Base-by-base conservation (phyloP, 2,113 vertebrate species). In the Ploceus nigricollis region DNA sequence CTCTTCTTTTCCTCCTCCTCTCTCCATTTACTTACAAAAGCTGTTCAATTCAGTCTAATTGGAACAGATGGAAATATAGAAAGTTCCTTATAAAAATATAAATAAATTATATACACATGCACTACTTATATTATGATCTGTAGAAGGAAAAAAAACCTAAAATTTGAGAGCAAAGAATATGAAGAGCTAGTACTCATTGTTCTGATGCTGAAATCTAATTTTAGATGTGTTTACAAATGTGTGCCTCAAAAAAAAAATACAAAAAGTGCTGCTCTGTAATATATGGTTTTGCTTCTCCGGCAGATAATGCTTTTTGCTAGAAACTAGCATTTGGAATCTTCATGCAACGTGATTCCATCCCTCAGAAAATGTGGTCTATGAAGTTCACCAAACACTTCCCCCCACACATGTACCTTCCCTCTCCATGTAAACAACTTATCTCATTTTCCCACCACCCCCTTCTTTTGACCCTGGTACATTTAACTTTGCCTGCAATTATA, bases 181-280 rank as follows among this genome's bases (percentile, higher is more conserved):
- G 92, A 90, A 93, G 96, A 97, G 92, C 80, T 88, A 93, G 96
- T 96, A 97, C 96, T 98, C 90, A 90, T 96, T 84, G 89, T 97
- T 98, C 96, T 93, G 90, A 93, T 89, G 88, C 73, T 66, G 93
- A 97, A 97, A 91, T 95, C 93, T 98, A 98, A 98, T 98, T 98
- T 97, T 98, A 98, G 97, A 97, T 66, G 90, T 97, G 97, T 98
- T 97, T 97, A 97, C 97, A 98, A 98, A 97, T 96, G 94, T 91
- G 89, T 88, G 60, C 77, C 85, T 96, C 78, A 68, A 60, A 82
- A 91, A 90, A 44, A 60, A n/a, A 73, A 91, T 86, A 63, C 50
- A 45, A 78, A 93, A 91, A 93, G 87, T 95, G 77, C 94, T 97
- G 94, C 93, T 97, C 87, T 87, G 94, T 97, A 90, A 92, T 94